Conservation (phyloP, 2,888 invertebrate genomes). For the Drosophila neonasuta region DNA sequence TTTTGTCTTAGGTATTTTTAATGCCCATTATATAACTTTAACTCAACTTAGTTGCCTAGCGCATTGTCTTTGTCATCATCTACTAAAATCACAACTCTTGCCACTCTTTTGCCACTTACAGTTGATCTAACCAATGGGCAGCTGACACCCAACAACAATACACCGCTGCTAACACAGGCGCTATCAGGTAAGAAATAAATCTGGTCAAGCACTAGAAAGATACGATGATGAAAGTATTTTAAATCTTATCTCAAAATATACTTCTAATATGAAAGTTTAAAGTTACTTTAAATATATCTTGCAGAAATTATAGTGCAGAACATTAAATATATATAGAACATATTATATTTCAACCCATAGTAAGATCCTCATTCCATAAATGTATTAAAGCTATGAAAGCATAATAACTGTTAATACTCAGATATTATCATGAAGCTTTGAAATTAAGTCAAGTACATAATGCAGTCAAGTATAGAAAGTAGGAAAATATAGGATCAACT, state of each 20-base stretch:
- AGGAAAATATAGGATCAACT: too few species aligned
- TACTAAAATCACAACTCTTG: constrained; percentile 50
- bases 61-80: neutral
- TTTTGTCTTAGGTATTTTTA: constrained; percentile 59
- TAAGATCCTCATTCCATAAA: too few species aligned
- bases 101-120: constrained; percentile 83
- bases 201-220: neutral
- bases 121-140: constrained; percentile 98
- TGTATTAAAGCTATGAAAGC: too few species aligned
- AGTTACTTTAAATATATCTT: too few species aligned
- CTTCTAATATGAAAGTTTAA: too few species aligned
- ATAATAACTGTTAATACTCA: too few species aligned
- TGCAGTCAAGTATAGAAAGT: too few species aligned
- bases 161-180: constrained; percentile 96
- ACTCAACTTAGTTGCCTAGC: constrained; percentile 36
- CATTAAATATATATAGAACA: too few species aligned
- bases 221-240: neutral
- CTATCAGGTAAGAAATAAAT: constrained; percentile 91
- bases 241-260: neutral
- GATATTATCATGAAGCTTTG: too few species aligned
- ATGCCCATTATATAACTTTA: constrained; percentile 27
- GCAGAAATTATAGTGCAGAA: too few species aligned
- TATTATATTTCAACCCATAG: too few species aligned
- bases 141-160: constrained; percentile 97
- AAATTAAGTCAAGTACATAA: too few species aligned